Percentiles rank a stretch among this genome's conserved stretches.
phyloP scores from a whole-genome alignment of 2,797 vertebrate species.

The Halcyon chelicuti region DNA sequence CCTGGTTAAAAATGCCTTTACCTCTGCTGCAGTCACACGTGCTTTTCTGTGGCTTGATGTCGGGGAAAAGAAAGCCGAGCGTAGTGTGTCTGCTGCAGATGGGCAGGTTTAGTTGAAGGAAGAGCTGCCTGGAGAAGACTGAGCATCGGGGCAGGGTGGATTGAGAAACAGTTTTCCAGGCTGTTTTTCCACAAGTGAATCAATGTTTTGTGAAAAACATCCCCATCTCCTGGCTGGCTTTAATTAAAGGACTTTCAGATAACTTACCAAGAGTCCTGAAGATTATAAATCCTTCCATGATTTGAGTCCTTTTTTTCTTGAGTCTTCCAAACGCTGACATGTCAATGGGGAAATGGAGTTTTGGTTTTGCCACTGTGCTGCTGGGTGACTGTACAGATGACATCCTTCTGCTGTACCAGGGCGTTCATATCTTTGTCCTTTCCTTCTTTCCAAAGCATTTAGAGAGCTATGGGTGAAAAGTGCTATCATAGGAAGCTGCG shows the following conservation, averaged over 20 bases:
- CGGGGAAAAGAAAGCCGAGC: background rate
- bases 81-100: background rate
- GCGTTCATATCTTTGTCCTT: background rate
- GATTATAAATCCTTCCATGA: background rate
- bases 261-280: background rate
- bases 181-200: constrained; percentile 37
- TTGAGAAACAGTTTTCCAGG: constrained; percentile 26
- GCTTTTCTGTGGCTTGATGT: constrained; percentile 42
- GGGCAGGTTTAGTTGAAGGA: constrained; percentile 25
- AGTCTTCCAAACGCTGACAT: background rate
- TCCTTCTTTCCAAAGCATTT: background rate
- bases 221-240: constrained; percentile 1
- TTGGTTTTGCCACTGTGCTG: background rate
- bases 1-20: constrained; percentile 63
- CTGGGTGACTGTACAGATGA: background rate
- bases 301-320: background rate
- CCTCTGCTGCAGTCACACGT: constrained; percentile 51
- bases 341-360: background rate
- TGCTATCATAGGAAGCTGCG: accelerated
- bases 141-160: background rate
- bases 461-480: background rate
- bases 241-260: background rate
- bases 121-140: constrained; percentile 31
- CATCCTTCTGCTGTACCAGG: background rate
- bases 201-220: constrained; percentile 20